A percentile compares a stretch with the other conserved stretches of the same genome.
phyloP scores from a whole-genome alignment of 2,888 invertebrate species.

The Rutpela maculata region DNA sequence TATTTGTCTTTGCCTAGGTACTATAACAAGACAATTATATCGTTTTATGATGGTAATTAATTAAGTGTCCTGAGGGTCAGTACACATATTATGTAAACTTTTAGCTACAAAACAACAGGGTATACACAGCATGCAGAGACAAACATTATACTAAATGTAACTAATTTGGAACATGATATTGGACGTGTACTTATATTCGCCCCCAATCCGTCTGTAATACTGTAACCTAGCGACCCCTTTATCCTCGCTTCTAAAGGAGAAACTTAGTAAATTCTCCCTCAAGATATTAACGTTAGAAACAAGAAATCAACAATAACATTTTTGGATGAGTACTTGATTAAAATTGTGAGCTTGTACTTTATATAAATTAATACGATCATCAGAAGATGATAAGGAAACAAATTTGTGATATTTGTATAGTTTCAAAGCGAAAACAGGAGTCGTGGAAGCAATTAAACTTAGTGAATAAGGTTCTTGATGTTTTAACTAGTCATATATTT shows the following conservation, averaged over 20 bases:
- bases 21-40: background rate
- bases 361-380: background rate
- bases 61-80: background rate
- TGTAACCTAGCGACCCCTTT: slow-evolving; percentile 30
- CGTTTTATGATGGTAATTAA: background rate
- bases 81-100: slow-evolving; percentile 20
- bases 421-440: no score
- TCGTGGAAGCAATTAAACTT: no score
- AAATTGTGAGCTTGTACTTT: background rate
- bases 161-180: slow-evolving; percentile 30
- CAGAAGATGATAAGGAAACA: background rate
- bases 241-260: background rate
- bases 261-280: slow-evolving; percentile 14
- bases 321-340: background rate
- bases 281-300: slow-evolving; percentile 9
- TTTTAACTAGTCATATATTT: no score
- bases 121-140: background rate
- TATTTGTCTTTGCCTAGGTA: background rate
- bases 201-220: background rate
- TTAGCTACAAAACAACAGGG: background rate
- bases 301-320: slow-evolving; percentile 1
- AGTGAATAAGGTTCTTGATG: no score
- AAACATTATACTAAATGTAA: slow-evolving; percentile 20
- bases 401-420: no score
- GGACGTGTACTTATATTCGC: slow-evolving; percentile 16